Percentiles rank a stretch among this genome's conserved stretches.
Conservation (phyloP, 2,888 invertebrate species). For the Allolobophora icterica region DNA sequence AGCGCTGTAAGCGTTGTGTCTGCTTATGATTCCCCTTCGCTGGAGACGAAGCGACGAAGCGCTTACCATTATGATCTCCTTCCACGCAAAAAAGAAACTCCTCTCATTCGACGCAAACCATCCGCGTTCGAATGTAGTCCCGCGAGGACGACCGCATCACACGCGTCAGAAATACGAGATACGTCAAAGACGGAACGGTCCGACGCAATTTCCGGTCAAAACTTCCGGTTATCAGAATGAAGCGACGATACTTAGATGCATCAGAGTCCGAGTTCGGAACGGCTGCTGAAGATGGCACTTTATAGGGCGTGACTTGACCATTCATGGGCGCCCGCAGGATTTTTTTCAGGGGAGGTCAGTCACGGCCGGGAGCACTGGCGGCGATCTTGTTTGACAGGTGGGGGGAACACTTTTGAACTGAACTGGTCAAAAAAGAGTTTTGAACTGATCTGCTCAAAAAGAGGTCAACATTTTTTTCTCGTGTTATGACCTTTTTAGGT, state of each 20-base stretch:
- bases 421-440: no score
- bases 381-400: no score
- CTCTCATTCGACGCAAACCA: neutral
- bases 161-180: slow-evolving; percentile 8
- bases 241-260: neutral
- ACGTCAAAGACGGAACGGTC: neutral
- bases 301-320: no score
- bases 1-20: neutral
- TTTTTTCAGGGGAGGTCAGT: no score
- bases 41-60: neutral
- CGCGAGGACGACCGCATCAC: neutral
- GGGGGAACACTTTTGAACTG: no score
- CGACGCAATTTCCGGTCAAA: neutral
- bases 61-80: neutral
- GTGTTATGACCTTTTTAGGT: no score
- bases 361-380: no score
- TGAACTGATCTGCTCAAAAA: no score
- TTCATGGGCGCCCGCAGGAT: no score
- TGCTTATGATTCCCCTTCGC: neutral
- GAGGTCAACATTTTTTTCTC: no score
- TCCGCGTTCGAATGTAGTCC: neutral
- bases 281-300: neutral
- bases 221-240: neutral
- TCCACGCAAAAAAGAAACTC: neutral
- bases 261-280: no score